Evolutionary conservation across 2,113 vertebrate genomes (phyloP).

Genomic region (Erinaceus europaeus): DNA sequence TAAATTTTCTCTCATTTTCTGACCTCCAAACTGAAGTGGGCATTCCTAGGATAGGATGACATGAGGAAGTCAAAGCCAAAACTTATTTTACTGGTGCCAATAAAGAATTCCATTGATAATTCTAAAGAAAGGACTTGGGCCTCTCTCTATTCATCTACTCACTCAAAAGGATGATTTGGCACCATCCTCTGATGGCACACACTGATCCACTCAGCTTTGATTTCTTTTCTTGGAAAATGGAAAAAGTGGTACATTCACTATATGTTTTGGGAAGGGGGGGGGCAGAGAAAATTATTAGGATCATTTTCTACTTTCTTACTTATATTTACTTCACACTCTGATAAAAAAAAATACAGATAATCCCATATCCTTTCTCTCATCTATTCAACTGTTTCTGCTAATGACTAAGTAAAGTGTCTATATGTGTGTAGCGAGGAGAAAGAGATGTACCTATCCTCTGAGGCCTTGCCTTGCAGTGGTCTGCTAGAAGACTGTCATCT

Average conservation of each 20-base stretch:
- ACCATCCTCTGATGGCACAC: not conserved
- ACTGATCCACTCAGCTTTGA: not conserved
- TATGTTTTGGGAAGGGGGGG: not conserved
- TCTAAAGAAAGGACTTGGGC: not conserved
- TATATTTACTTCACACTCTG: not conserved
- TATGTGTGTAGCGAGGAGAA: rapidly evolving
- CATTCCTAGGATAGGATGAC: not conserved
- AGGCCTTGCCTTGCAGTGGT: not conserved
- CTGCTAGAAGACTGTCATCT: not conserved
- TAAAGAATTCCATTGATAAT: not conserved
- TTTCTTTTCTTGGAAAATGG: not conserved
- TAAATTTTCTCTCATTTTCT: not conserved
- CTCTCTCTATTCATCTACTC: no score
- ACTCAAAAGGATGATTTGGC: not conserved
- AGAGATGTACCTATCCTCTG: no score
- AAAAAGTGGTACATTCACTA: not conserved
- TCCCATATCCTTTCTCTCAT: not conserved
- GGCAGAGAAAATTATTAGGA: not conserved
- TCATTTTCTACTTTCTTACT: conserved; percentile 1
- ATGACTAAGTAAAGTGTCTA: not conserved
- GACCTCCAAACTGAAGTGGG: not conserved
- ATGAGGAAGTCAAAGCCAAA: not conserved
- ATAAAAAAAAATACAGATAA: not conserved
- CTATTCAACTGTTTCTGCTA: not conserved
- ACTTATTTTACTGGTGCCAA: not conserved